Conservation (phyloP, 2,113 vertebrate species). For the Calypte anna region DNA sequence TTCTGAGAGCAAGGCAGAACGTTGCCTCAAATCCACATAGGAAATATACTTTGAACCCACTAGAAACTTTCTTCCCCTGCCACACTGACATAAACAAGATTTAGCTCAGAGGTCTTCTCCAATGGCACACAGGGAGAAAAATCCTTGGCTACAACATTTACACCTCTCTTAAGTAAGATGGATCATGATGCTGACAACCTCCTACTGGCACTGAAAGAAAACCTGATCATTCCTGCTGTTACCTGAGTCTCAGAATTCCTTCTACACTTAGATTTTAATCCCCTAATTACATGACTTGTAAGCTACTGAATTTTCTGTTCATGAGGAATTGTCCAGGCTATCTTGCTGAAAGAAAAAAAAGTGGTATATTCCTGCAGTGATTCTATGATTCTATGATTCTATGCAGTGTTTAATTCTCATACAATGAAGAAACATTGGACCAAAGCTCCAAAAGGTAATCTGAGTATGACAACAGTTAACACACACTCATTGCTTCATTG, state of each 20-base stretch:
- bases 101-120: neutral
- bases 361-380: neutral
- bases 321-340: neutral
- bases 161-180: neutral
- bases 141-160: neutral
- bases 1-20: neutral
- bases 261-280: slow-evolving; percentile 35
- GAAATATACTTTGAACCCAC: neutral
- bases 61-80: neutral
- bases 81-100: neutral
- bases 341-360: neutral
- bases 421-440: neutral
- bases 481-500: neutral
- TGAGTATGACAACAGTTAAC: slow-evolving; percentile 20
- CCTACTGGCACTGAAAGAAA: neutral
- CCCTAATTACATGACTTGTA: slow-evolving; percentile 34
- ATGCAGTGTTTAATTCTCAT: neutral
- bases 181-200: neutral
- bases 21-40: neutral
- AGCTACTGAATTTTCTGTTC: neutral
- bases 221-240: slow-evolving; percentile 29
- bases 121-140: neutral
- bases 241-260: neutral
- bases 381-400: too few relatives aligned
- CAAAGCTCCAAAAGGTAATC: neutral